A percentile compares a stretch with the other conserved stretches of the same genome.
These are phyloP conservation scores for Sebastiscus albofasciatus DNA, from an alignment of 2,797 vertebrate species.

Conservation along the genomic window DNA sequence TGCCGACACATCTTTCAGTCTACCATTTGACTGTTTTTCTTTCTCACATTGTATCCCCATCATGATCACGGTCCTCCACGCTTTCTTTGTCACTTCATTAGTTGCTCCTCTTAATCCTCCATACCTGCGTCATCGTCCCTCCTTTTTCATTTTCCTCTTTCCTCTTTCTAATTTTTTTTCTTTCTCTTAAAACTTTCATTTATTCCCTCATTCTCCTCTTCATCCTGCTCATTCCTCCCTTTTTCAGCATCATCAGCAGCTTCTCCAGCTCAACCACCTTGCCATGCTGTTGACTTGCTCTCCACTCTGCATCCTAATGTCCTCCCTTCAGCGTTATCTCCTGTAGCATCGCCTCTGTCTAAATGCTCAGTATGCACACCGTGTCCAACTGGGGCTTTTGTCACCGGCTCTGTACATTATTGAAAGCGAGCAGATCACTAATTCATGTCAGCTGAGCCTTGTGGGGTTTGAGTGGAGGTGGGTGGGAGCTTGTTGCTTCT, in stretches of 20 bases:
- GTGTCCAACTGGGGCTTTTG: conserved; percentile 46
- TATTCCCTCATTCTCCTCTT: background rate
- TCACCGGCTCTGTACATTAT: conserved; percentile 64
- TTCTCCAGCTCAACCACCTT: conserved; percentile 1
- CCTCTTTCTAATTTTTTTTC: background rate
- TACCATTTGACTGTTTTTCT: background rate
- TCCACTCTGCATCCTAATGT: conserved; percentile 26
- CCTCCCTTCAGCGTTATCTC: background rate
- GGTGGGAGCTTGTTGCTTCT: conserved; percentile 58
- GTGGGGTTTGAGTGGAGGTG: conserved; percentile 40
- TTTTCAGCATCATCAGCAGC: background rate
- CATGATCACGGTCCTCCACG: background rate
- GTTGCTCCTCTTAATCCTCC: background rate
- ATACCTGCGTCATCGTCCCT: background rate
- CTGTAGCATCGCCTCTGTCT: background rate
- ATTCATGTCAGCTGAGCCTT: conserved; percentile 67
- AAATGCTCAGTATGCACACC: conserved; percentile 33
- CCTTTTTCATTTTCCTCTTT: conserved; percentile 3
- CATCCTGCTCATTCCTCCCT: background rate
- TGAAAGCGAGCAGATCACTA: conserved; percentile 70
- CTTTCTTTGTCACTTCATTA: conserved; percentile 19
- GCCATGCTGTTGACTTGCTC: background rate
- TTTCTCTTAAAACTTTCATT: background rate
- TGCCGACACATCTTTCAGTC: background rate
- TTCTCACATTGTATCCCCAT: background rate